Conservation (phyloP, 1,140 invertebrate species). For the Leucophenga varia region DNA sequence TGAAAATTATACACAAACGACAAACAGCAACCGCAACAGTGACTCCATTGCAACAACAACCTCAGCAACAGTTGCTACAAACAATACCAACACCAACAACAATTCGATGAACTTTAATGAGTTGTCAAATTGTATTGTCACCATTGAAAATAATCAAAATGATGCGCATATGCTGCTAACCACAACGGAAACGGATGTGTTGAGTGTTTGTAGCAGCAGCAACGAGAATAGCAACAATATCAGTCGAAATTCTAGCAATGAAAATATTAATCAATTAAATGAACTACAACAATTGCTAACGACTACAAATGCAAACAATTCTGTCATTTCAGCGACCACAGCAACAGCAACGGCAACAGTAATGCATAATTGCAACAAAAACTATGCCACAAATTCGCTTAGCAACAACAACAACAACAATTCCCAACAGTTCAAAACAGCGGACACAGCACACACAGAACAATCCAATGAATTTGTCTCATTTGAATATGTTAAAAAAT, state of each 20-base stretch:
- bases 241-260: constrained; percentile 12
- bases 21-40: constrained; percentile 1
- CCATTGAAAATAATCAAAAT: constrained; percentile 46
- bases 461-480: constrained; percentile 48
- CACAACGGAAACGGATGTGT: constrained; percentile 35
- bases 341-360: neutral
- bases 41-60: constrained; percentile 18
- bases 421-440: constrained; percentile 5
- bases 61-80: neutral
- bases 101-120: constrained; percentile 57
- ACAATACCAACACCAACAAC: constrained; percentile 29
- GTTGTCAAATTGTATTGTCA: constrained; percentile 56
- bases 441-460: constrained; percentile 10
- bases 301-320: too few species aligned
- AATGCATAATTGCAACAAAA: too few species aligned
- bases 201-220: constrained; percentile 33
- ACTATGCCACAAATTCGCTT: too few species aligned
- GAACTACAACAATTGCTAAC: constrained; percentile 41
- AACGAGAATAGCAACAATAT: constrained; percentile 11
- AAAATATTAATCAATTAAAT: constrained; percentile 46
- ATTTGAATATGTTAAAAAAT: constrained; percentile 54
- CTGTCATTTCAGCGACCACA: neutral
- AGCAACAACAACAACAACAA: neutral
- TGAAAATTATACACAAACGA: too few species aligned
- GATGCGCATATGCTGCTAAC: constrained; percentile 13